Evolutionary conservation across 2,797 vertebrate species (phyloP), one percentile per base, ranked within the genome.

Genomic region (Mallotus villosus): DNA sequence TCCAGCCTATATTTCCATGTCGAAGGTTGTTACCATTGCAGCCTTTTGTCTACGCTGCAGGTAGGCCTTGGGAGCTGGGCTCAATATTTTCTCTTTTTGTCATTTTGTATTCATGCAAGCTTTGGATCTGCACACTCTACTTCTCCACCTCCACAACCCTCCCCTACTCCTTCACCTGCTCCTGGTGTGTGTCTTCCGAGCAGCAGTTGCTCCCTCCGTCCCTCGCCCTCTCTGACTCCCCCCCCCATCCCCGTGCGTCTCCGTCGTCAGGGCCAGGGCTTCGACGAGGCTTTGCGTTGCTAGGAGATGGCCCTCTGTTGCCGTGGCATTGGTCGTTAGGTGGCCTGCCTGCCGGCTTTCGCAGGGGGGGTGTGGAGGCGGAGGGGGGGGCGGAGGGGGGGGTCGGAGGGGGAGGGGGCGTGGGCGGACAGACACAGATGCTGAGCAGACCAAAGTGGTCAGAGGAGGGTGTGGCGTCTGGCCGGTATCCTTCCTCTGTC

Each of bases 271-370:
- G 87, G 89, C 88, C 87, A 90, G 83, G 83, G 83, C 86, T 85
- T 91, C 75, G 86, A 85, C 84, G 78, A 61, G 90, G 87, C 83
- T 91, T 90, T 84, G 85, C 74, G 93, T 94, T 94, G 93, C 93
- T 93, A 94, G 89, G 93, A 91, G 92, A 94, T 93, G 91, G 87
- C 83, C 90, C 87, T 70, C 80, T 86, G 92, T 93, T 92, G 91
- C 92, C 80, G 86, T 94, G 92, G 91, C 75, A 79, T 67, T 86
- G 79, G 93, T 93, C 83, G 91, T 89, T 92, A 89, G 92, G 91
- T 90, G 92, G 89, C 89, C 88, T 90, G 85, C 86, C 81, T 83
- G 83, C 85, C 74, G 82, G 70, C 32, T 57, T 25, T 51, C 19
- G 24, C 2, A 37, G 41, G 72, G 77, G 63, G 74, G 73, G 79